These are phyloP conservation scores for Sorex araneus DNA, from an alignment of 2,113 vertebrate genomes.

Conservation along the genomic window DNA sequence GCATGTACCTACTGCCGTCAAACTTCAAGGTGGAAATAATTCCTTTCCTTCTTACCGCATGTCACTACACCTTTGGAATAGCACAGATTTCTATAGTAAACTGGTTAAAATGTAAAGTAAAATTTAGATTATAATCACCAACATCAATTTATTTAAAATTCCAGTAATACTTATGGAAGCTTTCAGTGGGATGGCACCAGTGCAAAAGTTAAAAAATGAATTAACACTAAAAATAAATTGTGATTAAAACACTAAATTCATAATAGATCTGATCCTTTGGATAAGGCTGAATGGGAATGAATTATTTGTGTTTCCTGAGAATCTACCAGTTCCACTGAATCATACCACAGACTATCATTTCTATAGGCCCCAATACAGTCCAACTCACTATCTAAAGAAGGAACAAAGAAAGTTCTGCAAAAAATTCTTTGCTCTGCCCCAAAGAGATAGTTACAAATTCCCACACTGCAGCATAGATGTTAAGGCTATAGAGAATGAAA, in stretches of 20 bases:
- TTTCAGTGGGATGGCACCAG: slow-evolving; percentile 9
- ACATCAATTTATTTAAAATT: slow-evolving; percentile 41
- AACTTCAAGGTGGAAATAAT: slow-evolving; percentile 48
- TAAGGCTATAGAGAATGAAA: slow-evolving; percentile 62
- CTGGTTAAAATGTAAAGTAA: slow-evolving; percentile 31
- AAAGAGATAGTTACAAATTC: slow-evolving; percentile 60
- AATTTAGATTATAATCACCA: slow-evolving; percentile 49
- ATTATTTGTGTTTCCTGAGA: slow-evolving; percentile 24
- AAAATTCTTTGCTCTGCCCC: slow-evolving; percentile 52
- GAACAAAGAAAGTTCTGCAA: slow-evolving; percentile 56
- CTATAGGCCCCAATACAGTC: slow-evolving; percentile 21
- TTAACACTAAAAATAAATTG: slow-evolving; percentile 60
- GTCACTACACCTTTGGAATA: not conserved
- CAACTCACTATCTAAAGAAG: slow-evolving; percentile 2
- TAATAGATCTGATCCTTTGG: slow-evolving; percentile 26
- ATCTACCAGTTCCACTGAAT: slow-evolving; percentile 42
- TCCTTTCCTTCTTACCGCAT: slow-evolving; percentile 46
- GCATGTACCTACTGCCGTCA: slow-evolving; percentile 23
- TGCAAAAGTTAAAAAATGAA: not conserved
- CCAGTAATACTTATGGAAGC: slow-evolving; percentile 23
- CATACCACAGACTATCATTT: slow-evolving; percentile 44
- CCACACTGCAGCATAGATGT: slow-evolving; percentile 37
- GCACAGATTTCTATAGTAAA: not conserved
- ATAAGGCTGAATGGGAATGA: not conserved
- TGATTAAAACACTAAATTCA: slow-evolving; percentile 29